Evolutionary conservation across 2,888 invertebrate genomes (phyloP).

Genomic region (Heteromyza rotundicornis): DNA sequence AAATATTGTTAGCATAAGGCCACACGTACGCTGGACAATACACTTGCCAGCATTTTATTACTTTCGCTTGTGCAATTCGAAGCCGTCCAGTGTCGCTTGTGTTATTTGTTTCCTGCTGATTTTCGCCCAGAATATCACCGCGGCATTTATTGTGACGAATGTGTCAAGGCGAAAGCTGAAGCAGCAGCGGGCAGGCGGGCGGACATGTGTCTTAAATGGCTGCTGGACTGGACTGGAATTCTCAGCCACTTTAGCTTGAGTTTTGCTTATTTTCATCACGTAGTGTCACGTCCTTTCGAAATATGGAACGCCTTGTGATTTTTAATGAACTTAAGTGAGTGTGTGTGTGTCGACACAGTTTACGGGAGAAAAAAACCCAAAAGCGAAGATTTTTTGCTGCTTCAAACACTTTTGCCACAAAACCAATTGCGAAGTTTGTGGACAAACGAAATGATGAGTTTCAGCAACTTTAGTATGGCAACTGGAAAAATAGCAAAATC

Average conservation of each 20-base stretch:
- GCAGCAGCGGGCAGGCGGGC: not conserved
- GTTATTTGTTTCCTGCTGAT: not conserved
- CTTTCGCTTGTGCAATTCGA: not conserved
- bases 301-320: conserved; percentile 1
- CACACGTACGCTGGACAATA: not conserved
- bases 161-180: not conserved
- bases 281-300: not conserved
- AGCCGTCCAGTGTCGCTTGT: not conserved
- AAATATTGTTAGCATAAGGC: no score
- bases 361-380: no score
- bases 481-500: no score
- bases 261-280: not conserved
- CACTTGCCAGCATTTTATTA: not conserved
- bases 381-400: no score
- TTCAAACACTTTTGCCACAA: no score
- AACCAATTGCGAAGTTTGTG: no score
- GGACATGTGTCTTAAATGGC: not conserved
- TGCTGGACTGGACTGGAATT: not conserved
- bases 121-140: not conserved
- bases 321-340: not conserved
- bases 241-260: not conserved
- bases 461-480: no score
- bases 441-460: no score
- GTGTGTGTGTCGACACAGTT: no score
- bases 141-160: not conserved